Percentiles rank a stretch among this genome's conserved stretches.
phyloP scores from a whole-genome alignment of 2,113 vertebrate species.

The Patagioenas fasciata region DNA sequence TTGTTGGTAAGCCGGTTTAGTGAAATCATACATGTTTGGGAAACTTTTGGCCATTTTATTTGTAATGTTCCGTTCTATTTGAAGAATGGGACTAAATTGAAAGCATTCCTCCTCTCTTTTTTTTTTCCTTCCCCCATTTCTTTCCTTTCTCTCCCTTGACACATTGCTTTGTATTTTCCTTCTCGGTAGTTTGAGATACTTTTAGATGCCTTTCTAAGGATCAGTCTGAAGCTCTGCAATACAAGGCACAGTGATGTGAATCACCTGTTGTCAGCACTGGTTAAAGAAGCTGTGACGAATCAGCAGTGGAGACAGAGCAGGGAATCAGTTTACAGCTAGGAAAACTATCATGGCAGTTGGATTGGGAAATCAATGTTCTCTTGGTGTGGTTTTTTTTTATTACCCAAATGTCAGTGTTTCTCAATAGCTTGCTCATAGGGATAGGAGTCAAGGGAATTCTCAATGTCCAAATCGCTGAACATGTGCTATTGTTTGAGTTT shows the following conservation, averaged over 20 bases:
- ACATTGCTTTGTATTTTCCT: not conserved
- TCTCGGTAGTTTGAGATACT: not conserved
- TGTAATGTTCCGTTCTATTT: not conserved
- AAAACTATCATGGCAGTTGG: slow-evolving; percentile 10
- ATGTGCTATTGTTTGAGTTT: slow-evolving; percentile 51
- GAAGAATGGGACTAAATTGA: not conserved
- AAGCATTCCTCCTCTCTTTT: not conserved
- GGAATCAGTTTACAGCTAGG: not conserved
- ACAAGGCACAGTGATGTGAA: not conserved
- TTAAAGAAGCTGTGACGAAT: slow-evolving; percentile 11
- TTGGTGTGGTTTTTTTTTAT: slow-evolving; percentile 4
- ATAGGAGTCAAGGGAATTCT: slow-evolving; percentile 50
- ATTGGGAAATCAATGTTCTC: slow-evolving; percentile 33
- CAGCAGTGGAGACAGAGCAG: not conserved
- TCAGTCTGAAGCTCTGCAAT: not conserved
- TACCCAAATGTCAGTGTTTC: slow-evolving; percentile 52
- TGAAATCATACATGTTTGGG: not conserved
- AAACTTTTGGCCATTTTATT: not conserved
- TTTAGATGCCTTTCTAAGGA: not conserved
- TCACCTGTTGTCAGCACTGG: not conserved
- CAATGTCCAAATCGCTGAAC: slow-evolving; percentile 18
- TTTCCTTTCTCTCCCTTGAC: not conserved
- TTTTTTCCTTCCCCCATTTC: not conserved
- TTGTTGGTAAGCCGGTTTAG: not conserved
- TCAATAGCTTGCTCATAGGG: slow-evolving; percentile 50